Evolutionary conservation across 2,113 vertebrate genomes (phyloP).

Genomic region (Tylochromis polylepis): DNA sequence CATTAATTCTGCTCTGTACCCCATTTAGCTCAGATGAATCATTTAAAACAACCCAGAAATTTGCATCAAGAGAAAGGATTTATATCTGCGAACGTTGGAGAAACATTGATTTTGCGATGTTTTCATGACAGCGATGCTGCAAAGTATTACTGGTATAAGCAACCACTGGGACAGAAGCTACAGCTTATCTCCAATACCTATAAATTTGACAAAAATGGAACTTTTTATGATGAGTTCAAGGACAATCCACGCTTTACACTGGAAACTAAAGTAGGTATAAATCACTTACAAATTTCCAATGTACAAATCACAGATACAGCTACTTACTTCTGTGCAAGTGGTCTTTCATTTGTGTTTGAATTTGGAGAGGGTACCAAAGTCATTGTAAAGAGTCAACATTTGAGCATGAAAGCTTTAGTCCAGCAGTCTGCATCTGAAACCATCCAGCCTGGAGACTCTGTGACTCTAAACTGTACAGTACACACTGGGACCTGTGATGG

Average conservation of each 20-base stretch:
- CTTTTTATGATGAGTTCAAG: constrained; percentile 12
- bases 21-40: not conserved
- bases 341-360: not conserved
- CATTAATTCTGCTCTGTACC: not conserved
- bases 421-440: not conserved
- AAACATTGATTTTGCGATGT: not conserved
- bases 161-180: not conserved
- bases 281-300: constrained; percentile 30
- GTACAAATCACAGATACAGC: constrained; percentile 28
- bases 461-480: constrained; percentile 50
- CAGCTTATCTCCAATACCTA: not conserved
- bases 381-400: not conserved
- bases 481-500: constrained; percentile 29
- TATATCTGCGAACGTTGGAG: not conserved
- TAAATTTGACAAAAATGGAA: not conserved
- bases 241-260: not conserved
- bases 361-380: constrained; percentile 24
- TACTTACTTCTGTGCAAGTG: constrained; percentile 33
- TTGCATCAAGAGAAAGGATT: not conserved
- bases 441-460: constrained; percentile 37
- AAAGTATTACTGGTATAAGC: constrained; percentile 43
- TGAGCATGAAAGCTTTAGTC: not conserved
- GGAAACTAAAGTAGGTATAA: not conserved
- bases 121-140: not conserved
- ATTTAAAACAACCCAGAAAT: not conserved